Conservation (phyloP, 53 echinoderm and acorn worm genomes). For the Actinopyga echinites region DNA sequence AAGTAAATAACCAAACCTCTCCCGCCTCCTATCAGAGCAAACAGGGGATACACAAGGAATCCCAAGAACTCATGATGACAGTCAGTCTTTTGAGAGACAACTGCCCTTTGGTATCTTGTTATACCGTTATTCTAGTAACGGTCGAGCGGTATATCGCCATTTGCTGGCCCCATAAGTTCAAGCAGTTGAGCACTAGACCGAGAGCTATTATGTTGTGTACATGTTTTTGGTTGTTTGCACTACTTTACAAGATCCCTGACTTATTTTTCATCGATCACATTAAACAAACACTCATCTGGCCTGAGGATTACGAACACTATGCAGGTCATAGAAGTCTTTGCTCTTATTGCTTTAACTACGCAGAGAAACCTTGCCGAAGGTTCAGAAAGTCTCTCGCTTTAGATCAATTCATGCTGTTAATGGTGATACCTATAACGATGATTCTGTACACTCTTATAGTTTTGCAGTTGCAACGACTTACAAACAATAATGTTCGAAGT, state of each 20-base stretch:
- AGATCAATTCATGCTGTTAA: slow-evolving; percentile 88
- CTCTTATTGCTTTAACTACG: slow-evolving; percentile 56
- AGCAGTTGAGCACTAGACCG: slow-evolving; percentile 82
- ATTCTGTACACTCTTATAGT: slow-evolving; percentile 85
- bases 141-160: slow-evolving; percentile 92
- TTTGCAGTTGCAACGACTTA: slow-evolving; percentile 77
- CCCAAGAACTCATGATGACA: too few relatives aligned
- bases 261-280: slow-evolving; percentile 66
- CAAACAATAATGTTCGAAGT: slow-evolving; percentile 74
- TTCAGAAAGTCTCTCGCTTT: slow-evolving; percentile 72
- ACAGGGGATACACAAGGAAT: too few relatives aligned
- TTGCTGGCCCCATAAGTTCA: slow-evolving; percentile 95
- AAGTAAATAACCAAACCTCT: too few relatives aligned
- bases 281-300: slow-evolving; percentile 58
- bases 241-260: slow-evolving; percentile 83
- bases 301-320: slow-evolving; percentile 32
- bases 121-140: slow-evolving; percentile 88
- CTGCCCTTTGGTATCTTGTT: slow-evolving; percentile 85
- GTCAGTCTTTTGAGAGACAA: too few relatives aligned
- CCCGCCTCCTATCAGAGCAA: too few relatives aligned
- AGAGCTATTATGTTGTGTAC: slow-evolving; percentile 78
- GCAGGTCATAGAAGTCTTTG: slow-evolving; percentile 57
- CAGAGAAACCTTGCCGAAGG: slow-evolving; percentile 37
- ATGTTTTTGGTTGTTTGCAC: slow-evolving; percentile 75
- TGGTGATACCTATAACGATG: slow-evolving; percentile 90